Base-by-base conservation (phyloP, 2,797 vertebrate genomes). In the Melanotaenia pygmaea region DNA sequence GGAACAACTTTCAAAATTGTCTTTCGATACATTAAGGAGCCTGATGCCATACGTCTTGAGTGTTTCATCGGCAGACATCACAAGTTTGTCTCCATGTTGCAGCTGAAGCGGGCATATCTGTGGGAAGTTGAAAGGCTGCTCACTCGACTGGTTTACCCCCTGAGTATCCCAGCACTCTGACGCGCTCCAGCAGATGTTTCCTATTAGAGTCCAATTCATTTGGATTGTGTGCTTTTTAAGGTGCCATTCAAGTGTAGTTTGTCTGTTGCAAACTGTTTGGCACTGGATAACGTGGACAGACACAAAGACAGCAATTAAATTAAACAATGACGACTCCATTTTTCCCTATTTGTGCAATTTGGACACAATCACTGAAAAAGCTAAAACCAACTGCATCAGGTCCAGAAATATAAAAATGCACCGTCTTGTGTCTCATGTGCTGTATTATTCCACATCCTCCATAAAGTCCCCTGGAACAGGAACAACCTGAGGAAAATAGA, bases 41-140 rank as follows among this genome's bases (percentile, higher is more conserved):
- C 89, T 93, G 88, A 96, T 87, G 80, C 95, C 95, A 0, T 94
- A 93, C 2, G 88, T 88, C 65, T 87, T 87, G 72, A 96, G 93
- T 0, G 91, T 92, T 24, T 84, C 84, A 77, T 94, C 94, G 20
- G 83, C 71, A 30, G 93, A 94, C 86, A 96, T 90, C 64, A 94
- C 84, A 76, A 97, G 90, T 20, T 79, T 89, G 16, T 96, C 95
- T 70, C 95, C 95, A 5, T 94, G 65, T 5, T 97, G 96, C 84
- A 97, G 85, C 70, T 96, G 91, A 56, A 97, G 86, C 38, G 96
- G 95, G 72, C 95, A 97, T 77, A 97, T 92, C 80, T 96, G 95
- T 43, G 94, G 93, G 53, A 95, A 80, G 60, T 13, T 86, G 59
- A 91, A 80, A 56, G 47, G 18, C 13, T 61, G 66, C 11, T 76